Percentiles rank a stretch among this genome's conserved stretches.
Conservation (phyloP, 2,888 invertebrate genomes). For the Amphimallon solstitiale region DNA sequence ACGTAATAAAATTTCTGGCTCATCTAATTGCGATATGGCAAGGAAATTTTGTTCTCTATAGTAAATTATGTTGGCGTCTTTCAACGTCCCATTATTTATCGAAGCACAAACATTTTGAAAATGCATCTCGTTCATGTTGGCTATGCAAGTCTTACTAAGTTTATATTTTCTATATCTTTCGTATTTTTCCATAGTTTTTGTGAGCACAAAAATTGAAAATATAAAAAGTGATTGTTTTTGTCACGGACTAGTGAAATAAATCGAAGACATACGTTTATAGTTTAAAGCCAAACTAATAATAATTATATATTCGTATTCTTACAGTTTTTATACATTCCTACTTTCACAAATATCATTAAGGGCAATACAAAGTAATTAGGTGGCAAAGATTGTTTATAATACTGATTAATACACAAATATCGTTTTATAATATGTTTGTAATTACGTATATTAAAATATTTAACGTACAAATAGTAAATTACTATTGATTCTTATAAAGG, state of each 20-base stretch:
- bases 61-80: no score
- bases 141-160: background rate
- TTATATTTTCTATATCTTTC: background rate
- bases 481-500: background rate
- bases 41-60: no score
- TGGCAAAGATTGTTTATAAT: background rate
- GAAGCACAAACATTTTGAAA: no score
- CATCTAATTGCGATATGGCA: no score
- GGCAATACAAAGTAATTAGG: background rate
- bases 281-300: no score
- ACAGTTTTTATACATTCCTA: background rate
- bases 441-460: background rate
- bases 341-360: background rate
- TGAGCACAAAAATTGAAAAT: background rate
- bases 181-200: background rate
- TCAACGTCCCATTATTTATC: no score
- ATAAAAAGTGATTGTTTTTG: no score
- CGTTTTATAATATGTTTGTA: constrained; percentile 1
- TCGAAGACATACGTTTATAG: no score
- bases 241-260: no score
- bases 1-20: no score
- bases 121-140: background rate
- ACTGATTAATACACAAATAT: background rate
- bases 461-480: background rate
- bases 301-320: background rate